These are phyloP conservation scores for Platycnemis pennipes DNA, from an alignment of 2,888 invertebrate species.

Conservation along the genomic window DNA sequence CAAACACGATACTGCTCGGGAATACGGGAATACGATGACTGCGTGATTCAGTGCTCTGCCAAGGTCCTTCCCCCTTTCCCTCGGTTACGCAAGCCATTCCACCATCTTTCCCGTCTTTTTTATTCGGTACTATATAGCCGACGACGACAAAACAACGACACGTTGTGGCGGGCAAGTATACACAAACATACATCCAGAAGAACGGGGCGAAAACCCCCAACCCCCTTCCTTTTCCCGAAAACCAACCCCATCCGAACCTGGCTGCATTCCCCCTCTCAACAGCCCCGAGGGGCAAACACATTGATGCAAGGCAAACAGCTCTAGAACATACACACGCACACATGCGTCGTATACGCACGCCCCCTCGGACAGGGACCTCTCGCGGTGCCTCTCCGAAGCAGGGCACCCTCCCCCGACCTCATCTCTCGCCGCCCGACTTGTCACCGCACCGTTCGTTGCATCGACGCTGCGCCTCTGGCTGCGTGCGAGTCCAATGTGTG, in stretches of 20 bases:
- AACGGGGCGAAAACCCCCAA: background rate
- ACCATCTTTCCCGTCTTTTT: background rate
- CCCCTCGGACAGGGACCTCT: too few species aligned
- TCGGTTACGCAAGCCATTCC: background rate
- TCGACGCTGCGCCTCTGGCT: too few species aligned
- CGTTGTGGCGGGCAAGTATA: background rate
- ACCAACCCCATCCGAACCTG: background rate
- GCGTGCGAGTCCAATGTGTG: too few species aligned
- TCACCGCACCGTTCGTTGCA: too few species aligned
- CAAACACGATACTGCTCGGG: background rate
- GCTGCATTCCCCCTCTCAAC: background rate
- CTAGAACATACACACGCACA: background rate
- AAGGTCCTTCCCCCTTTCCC: background rate
- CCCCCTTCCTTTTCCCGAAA: background rate
- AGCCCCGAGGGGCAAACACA: slow-evolving; percentile 4
- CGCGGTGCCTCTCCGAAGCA: too few species aligned
- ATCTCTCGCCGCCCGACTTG: too few species aligned
- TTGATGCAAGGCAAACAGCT: slow-evolving; percentile 58
- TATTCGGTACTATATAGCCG: background rate
- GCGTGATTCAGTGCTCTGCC: background rate
- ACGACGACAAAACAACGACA: background rate
- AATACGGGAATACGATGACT: background rate
- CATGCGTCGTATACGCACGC: too few species aligned
- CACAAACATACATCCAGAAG: background rate
- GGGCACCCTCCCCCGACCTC: too few species aligned